Evolutionary conservation across 2,797 vertebrate genomes (phyloP).

Genomic region (Pangasius krempfi): DNA sequence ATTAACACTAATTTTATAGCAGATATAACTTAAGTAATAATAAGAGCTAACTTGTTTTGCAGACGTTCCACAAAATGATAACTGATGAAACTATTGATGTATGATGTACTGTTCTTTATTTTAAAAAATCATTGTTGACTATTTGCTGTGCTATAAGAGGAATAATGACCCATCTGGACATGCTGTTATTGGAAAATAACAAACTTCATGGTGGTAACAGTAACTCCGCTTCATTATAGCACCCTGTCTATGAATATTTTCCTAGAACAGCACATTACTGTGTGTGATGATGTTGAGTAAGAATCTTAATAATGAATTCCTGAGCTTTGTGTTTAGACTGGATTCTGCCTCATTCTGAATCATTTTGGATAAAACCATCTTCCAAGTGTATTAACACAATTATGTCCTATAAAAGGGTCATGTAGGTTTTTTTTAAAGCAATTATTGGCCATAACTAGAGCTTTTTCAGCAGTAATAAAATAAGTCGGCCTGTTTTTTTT

Average conservation of each 20-base stretch:
- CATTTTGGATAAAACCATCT: not conserved
- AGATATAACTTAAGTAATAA: not conserved
- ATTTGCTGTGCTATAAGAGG: not conserved
- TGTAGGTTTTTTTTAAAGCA: not conserved
- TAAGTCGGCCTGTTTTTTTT: not conserved
- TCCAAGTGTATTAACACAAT: not conserved
- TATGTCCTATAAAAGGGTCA: not conserved
- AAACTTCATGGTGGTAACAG: not conserved
- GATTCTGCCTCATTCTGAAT: not conserved
- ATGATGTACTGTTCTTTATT: not conserved
- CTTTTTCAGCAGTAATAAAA: not conserved
- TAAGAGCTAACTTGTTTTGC: not conserved
- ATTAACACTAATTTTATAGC: not conserved
- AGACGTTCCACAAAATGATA: not conserved
- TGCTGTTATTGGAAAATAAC: not conserved
- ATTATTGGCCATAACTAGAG: constrained; percentile 6
- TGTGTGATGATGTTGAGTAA: too few relatives aligned
- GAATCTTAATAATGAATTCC: not conserved
- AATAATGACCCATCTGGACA: not conserved
- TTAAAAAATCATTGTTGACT: not conserved
- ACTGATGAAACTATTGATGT: not conserved
- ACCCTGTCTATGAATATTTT: not conserved
- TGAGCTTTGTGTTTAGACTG: not conserved
- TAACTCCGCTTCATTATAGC: not conserved
- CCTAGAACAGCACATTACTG: not conserved